Conservation (phyloP, 2,113 vertebrate species). For the Apaloderma vittatum region DNA sequence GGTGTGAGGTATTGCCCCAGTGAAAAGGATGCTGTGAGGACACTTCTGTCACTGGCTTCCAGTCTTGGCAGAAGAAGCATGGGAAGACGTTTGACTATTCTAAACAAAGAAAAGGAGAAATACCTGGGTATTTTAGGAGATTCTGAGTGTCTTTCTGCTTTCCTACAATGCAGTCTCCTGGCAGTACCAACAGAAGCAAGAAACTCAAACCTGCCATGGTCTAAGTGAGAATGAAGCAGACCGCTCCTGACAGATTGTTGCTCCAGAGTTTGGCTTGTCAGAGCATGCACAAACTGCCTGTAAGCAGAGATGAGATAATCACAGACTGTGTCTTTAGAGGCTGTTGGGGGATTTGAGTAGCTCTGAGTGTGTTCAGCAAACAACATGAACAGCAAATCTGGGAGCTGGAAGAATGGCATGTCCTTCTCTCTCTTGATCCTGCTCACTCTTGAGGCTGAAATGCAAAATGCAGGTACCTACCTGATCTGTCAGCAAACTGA, state of each 20-base stretch:
- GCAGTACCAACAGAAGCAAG: neutral
- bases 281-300: neutral
- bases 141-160: neutral
- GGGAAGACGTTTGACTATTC: neutral
- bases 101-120: neutral
- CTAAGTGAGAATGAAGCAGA: neutral
- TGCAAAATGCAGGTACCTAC: neutral
- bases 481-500: neutral
- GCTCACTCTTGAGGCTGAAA: neutral
- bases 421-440: no score
- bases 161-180: neutral
- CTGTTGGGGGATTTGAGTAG: neutral
- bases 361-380: neutral
- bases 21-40: neutral
- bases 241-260: neutral
- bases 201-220: neutral
- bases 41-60: neutral
- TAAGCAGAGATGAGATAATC: conserved; percentile 37
- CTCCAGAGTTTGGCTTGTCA: conserved; percentile 19
- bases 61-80: neutral
- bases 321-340: neutral
- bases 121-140: neutral
- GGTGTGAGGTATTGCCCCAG: neutral
- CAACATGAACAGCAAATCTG: neutral
- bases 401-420: neutral